Base-by-base conservation (phyloP, 1,140 invertebrate species). In the Drosophila ogumai region DNA sequence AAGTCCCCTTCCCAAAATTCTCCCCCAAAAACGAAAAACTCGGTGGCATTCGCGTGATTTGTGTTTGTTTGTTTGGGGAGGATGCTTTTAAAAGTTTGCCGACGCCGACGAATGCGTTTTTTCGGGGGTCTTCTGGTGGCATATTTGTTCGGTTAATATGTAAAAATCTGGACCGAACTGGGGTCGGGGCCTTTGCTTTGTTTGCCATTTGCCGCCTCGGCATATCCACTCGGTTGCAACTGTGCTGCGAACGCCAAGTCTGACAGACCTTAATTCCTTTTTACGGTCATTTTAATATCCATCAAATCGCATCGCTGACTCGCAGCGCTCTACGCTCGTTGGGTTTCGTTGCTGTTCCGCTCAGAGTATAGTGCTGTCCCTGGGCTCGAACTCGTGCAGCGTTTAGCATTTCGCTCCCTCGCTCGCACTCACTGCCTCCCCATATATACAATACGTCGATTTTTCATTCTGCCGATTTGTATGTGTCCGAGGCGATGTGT, bases 271-370 rank as follows among this genome's bases (percentile, higher is more conserved):
- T 91, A 91, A 91, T 91, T 91, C 88, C 88, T 91, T 91, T 91
- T 91, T 91, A 91, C 88, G 88, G 88, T 91, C 88, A 91, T 91
- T 91, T 91, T 91, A 91, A 91, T 91, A 91, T 91, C 84, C 86
- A 90, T 85, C 86, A 90, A 90, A 90, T 90, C 86, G 85, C 78
- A 90, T 90, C 85, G 75, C 86, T 90, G 85, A 81, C 82, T 90
- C 81, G 73, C 82, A 73, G 68, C 81, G 73, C 81, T 90, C 75
- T 85, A 90, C 86, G 85, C 85, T 81, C 60, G 78, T 79, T 90
- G 85, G 66, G 46, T 85, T 78, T 74, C 40, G 47, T 46, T 56
- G 38, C 40, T 34, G 49, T 22, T 34, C 58, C 28, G 47, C 47
- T 17, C 17, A 38, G 1, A 15, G 25, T 38, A 31, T 10, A 49